These are phyloP conservation scores for Zygaena filipendulae DNA, from an alignment of 2,888 invertebrate genomes.

Conservation along the genomic window DNA sequence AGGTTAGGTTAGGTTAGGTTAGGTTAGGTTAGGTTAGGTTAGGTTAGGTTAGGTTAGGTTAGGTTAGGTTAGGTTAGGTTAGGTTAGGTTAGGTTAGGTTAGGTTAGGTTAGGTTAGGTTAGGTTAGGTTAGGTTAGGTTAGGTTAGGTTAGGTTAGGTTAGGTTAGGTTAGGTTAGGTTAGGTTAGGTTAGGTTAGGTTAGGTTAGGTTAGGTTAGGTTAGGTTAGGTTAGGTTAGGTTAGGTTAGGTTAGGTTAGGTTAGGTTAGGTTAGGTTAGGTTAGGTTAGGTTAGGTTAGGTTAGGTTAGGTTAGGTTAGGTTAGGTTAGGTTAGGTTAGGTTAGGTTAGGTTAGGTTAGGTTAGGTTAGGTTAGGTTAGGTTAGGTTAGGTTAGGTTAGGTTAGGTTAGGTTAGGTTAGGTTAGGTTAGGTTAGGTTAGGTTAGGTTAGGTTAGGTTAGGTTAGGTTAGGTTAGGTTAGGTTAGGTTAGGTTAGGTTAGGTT, in stretches of 20 bases:
- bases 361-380: slow-evolving; percentile 9
- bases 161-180: slow-evolving; percentile 10
- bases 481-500: slow-evolving; percentile 11
- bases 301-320: slow-evolving; percentile 12
- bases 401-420: slow-evolving; percentile 7
- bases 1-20: slow-evolving; percentile 18
- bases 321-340: slow-evolving; percentile 12
- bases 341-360: slow-evolving; percentile 11
- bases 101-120: slow-evolving; percentile 15
- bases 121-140: slow-evolving; percentile 17
- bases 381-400: slow-evolving; percentile 9
- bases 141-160: slow-evolving; percentile 11
- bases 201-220: slow-evolving; percentile 13
- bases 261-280: slow-evolving; percentile 13
- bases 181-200: slow-evolving; percentile 12
- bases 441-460: slow-evolving; percentile 12
- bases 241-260: slow-evolving; percentile 12
- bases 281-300: slow-evolving; percentile 12
- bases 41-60: slow-evolving; percentile 16
- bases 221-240: slow-evolving; percentile 11
- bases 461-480: slow-evolving; percentile 12
- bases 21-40: slow-evolving; percentile 16
- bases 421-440: slow-evolving; percentile 8
- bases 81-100: slow-evolving; percentile 15
- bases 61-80: slow-evolving; percentile 13